Conservation (phyloP, 2,113 vertebrate genomes). For the Leucosticte australis region DNA sequence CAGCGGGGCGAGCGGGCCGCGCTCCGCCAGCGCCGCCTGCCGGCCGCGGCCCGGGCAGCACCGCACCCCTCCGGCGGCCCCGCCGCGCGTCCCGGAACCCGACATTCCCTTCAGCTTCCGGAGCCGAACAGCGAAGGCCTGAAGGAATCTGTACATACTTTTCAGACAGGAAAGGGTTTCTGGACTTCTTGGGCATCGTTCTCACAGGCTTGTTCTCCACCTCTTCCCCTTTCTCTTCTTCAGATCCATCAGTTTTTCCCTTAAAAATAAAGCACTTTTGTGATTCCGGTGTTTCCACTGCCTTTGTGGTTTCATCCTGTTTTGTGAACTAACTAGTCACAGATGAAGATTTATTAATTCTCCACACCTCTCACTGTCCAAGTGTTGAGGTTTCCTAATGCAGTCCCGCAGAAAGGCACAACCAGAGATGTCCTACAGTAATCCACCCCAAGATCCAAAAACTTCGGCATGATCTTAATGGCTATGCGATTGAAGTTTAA, state of each 20-base stretch:
- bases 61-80: neutral
- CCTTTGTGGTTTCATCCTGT: neutral
- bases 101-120: neutral
- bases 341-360: neutral
- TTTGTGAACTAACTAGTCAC: neutral
- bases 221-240: slow-evolving; percentile 39
- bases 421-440: neutral
- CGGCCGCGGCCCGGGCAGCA: neutral
- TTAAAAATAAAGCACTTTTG: neutral
- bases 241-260: neutral
- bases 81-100: fast-evolving
- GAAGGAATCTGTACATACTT: slow-evolving; percentile 67
- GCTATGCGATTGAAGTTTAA: neutral
- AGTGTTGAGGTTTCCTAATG: neutral
- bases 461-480: neutral
- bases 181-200: slow-evolving; percentile 83
- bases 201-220: slow-evolving; percentile 21
- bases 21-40: slow-evolving; percentile 24
- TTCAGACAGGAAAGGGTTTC: slow-evolving; percentile 86
- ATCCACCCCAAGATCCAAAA: neutral
- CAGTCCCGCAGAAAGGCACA: neutral
- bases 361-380: neutral
- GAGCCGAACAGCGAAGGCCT: neutral
- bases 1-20: fast-evolving
- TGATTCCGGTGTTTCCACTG: neutral